These are phyloP conservation scores for Sycophila sp. DNA, from an alignment of 1,140 invertebrate genomes.

Conservation along the genomic window DNA sequence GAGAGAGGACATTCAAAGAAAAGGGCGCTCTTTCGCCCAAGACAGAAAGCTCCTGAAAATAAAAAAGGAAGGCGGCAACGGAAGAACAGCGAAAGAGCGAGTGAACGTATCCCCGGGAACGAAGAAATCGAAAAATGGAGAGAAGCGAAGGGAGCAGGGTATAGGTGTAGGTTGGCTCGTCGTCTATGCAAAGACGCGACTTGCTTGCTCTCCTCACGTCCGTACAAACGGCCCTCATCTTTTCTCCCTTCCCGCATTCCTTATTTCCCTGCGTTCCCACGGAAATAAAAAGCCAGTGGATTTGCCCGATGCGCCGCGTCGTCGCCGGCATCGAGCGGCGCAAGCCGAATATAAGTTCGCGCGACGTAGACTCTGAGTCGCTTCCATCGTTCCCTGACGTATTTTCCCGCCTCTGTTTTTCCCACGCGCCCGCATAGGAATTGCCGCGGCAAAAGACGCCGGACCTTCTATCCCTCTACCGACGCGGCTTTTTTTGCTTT, in stretches of 20 bases:
- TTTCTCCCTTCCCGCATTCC: slow-evolving; percentile 7
- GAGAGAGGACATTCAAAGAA: not conserved
- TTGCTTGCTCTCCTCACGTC: slow-evolving; percentile 14
- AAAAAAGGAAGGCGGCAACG: not conserved
- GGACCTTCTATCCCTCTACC: no score
- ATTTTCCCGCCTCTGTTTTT: slow-evolving; percentile 7
- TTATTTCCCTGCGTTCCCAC: slow-evolving; percentile 15
- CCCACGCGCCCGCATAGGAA: slow-evolving; percentile 35
- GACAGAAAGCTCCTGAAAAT: not conserved
- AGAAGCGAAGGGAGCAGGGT: not conserved
- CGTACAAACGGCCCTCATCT: slow-evolving; percentile 29
- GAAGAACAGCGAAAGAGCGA: not conserved
- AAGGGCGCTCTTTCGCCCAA: no score
- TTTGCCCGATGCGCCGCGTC: slow-evolving; percentile 31
- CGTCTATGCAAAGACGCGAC: slow-evolving; percentile 3
- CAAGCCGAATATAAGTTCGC: slow-evolving; percentile 37
- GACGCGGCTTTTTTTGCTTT: slow-evolving; percentile 38
- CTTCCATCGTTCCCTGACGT: not conserved
- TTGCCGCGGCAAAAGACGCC: slow-evolving; percentile 13
- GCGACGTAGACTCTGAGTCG: slow-evolving; percentile 24
- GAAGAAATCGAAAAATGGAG: slow-evolving; percentile 3
- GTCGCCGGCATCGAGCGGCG: slow-evolving; percentile 36
- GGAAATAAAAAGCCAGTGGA: slow-evolving; percentile 7
- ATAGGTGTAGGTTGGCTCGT: not conserved
- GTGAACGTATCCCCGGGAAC: not conserved